phyloP scores from a whole-genome alignment of 2,888 invertebrate species.

The Sycophila texana region DNA sequence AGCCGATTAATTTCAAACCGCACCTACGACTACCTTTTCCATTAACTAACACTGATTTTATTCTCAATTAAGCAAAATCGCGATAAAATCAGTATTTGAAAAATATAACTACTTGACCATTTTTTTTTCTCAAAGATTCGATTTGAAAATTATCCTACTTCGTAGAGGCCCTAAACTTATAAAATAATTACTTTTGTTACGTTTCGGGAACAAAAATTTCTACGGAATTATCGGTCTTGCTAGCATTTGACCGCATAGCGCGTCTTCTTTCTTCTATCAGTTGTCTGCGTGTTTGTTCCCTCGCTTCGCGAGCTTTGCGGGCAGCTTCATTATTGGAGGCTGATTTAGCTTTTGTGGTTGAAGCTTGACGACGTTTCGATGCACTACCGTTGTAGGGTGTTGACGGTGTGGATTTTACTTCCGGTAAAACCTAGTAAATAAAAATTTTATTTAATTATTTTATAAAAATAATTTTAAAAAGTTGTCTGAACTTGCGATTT shows the following conservation, averaged over 20 bases:
- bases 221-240: slow-evolving; percentile 66
- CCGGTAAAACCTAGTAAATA: slow-evolving; percentile 63
- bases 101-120: slow-evolving; percentile 22
- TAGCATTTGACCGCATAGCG: slow-evolving; percentile 76
- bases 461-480: background rate
- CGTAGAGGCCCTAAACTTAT: slow-evolving; percentile 23
- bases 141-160: slow-evolving; percentile 29
- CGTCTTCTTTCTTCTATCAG: slow-evolving; percentile 86
- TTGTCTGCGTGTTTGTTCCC: slow-evolving; percentile 84
- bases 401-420: slow-evolving; percentile 60
- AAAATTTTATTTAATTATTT: background rate
- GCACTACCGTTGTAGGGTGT: slow-evolving; percentile 65
- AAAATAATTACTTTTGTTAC: slow-evolving; percentile 64
- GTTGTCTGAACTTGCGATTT: background rate
- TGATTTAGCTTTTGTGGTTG: slow-evolving; percentile 67
- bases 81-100: slow-evolving; percentile 31
- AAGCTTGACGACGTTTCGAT: slow-evolving; percentile 66
- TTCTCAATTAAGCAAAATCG: background rate
- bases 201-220: slow-evolving; percentile 73
- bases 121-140: slow-evolving; percentile 19
- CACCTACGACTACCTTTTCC: slow-evolving; percentile 24
- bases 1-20: slow-evolving; percentile 56
- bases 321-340: slow-evolving; percentile 74
- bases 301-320: slow-evolving; percentile 79
- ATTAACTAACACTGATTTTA: slow-evolving; percentile 28